phyloP scores from a whole-genome alignment of 2,113 vertebrate genomes.

The Syngnathus scovelli region DNA sequence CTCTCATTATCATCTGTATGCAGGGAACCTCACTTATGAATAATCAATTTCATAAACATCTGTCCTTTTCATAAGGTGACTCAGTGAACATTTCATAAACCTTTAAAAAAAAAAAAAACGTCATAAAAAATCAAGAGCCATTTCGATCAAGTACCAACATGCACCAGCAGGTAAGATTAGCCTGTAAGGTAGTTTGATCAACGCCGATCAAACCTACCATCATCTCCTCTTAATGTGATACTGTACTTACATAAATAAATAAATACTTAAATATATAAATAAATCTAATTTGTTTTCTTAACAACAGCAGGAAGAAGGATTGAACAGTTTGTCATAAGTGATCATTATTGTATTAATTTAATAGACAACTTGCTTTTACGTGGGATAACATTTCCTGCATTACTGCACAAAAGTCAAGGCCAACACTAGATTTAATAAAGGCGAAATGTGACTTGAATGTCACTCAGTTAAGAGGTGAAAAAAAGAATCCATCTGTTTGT shows the following conservation, averaged over 20 bases:
- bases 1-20: slow-evolving; percentile 11
- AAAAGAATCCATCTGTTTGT: background rate
- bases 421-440: background rate
- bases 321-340: background rate
- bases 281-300: no score
- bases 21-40: slow-evolving; percentile 29
- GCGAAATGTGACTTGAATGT: background rate
- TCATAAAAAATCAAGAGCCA: slow-evolving; percentile 39
- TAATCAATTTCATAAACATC: slow-evolving; percentile 14
- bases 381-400: background rate
- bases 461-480: background rate
- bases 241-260: background rate
- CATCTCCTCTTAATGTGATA: slow-evolving; percentile 32
- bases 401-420: background rate
- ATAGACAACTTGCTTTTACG: background rate
- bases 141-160: slow-evolving; percentile 38
- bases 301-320: no score
- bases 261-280: no score
- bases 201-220: slow-evolving; percentile 9
- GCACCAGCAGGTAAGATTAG: slow-evolving; percentile 30
- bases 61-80: slow-evolving; percentile 29
- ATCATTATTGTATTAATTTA: background rate
- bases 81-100: slow-evolving; percentile 33
- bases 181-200: slow-evolving; percentile 17
- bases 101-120: slow-evolving; percentile 29